phyloP scores from a whole-genome alignment of 1,140 invertebrate species.

The Saccostrea echinata region DNA sequence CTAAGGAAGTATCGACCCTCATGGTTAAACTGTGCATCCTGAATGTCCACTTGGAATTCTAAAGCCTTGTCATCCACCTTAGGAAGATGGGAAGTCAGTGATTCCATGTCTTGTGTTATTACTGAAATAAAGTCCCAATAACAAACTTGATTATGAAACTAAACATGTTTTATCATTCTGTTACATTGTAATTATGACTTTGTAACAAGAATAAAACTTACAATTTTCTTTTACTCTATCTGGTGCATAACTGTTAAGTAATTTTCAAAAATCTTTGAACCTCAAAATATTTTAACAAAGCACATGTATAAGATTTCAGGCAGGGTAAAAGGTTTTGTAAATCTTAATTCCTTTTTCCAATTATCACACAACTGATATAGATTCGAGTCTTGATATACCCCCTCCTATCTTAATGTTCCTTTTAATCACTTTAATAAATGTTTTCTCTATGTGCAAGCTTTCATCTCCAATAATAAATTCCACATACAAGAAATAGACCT shows the following conservation, averaged over 20 bases:
- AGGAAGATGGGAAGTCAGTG: constrained; percentile 51
- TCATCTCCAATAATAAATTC: not conserved
- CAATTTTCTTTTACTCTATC: no score
- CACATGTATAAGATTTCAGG: not conserved
- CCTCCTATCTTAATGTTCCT: not conserved
- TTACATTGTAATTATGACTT: no score
- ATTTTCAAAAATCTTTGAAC: no score
- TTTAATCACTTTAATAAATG: not conserved
- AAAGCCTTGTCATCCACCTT: constrained; percentile 66
- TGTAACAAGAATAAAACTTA: no score
- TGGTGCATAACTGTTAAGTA: no score
- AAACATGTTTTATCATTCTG: not conserved
- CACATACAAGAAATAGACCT: not conserved
- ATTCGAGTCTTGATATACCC: not conserved
- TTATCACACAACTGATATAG: not conserved
- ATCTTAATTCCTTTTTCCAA: not conserved
- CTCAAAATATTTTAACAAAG: no score
- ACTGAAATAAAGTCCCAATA: not conserved
- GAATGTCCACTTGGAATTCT: constrained; percentile 70
- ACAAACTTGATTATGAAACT: not conserved
- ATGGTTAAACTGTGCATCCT: constrained; percentile 72
- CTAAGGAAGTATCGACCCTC: constrained; percentile 70
- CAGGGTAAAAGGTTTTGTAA: not conserved
- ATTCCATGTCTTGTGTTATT: constrained; percentile 45
- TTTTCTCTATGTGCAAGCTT: not conserved